Evolutionary conservation across 2,888 invertebrate species (phyloP).

Genomic region (Stratiomys singularior): DNA sequence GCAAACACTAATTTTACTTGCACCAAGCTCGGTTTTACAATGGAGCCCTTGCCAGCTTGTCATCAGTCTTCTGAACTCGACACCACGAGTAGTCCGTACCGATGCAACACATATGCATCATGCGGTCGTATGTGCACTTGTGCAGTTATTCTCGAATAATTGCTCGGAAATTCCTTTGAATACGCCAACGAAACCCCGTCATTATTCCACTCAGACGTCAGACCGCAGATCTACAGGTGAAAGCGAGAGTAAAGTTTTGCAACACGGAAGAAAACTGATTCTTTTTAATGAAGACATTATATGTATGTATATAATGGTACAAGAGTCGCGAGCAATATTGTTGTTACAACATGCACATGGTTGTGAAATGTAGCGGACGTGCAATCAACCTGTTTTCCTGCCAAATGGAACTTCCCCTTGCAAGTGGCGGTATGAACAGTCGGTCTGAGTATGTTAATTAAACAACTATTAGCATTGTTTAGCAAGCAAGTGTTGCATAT

Average conservation of each 20-base stretch:
- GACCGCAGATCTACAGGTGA: neutral
- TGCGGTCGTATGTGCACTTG: neutral
- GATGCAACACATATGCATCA: neutral
- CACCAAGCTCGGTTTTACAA: no score
- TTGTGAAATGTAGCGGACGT: neutral
- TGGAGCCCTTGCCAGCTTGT: no score
- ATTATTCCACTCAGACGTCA: neutral
- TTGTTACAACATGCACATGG: neutral
- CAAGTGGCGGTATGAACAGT: no score
- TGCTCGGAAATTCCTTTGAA: neutral
- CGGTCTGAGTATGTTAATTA: no score
- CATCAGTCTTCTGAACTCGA: no score
- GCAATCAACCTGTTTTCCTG: neutral
- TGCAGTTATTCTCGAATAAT: neutral
- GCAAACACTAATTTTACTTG: no score
- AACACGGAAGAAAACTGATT: slow-evolving; percentile 34
- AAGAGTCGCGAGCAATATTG: neutral
- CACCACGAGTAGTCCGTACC: no score
- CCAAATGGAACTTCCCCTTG: neutral
- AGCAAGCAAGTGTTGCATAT: no score
- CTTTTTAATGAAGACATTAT: slow-evolving; percentile 10
- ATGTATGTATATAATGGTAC: neutral
- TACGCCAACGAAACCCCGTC: neutral
- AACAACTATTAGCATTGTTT: no score
- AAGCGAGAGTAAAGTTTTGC: slow-evolving; percentile 27